Base-by-base conservation (phyloP, 2,888 invertebrate genomes). In the Antitype chi region DNA sequence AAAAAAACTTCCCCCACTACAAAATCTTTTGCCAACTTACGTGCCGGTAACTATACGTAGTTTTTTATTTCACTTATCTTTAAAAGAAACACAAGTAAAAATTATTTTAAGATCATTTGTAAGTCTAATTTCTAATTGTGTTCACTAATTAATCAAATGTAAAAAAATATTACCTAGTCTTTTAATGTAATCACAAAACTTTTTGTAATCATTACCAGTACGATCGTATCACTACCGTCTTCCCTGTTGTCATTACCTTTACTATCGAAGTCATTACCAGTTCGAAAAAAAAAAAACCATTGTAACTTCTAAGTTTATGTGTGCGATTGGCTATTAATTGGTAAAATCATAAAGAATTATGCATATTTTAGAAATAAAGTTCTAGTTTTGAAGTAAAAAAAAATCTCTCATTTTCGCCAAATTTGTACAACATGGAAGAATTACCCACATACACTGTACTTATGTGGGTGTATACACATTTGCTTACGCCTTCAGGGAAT, bases 71-170 rank as follows among this genome's bases (percentile, higher is more conserved):
- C 60, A 62, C 32, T 62, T 62, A 9, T 62, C 60, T 47, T 47
- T 47, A 62, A 62, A 62, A 23, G 38, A 62, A 62, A 62, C 38
- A 38, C 38, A 62, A 62, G 60, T 38, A 62, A 62, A 62, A n/a
- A 32, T 9, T 23, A 57, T 25, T 25, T 57, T 57, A 25, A 57
- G 25, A 43, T 63, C 43, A 63, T 63, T 63, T 63, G 43, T 47
- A 63, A 63, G 63, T 63, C 43, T 63, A 43, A 63, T 63, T 63
- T 63, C 47, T 63, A 63, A 63, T 63, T 63, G 63, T 60, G 32
- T 60, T 60, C 60, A 60, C 60, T 60, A 60, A 60, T 60, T 60
- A 60, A 60, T 60, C 32, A 60, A 60, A 38, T 23, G 60, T 60
- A 9, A 60, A 60, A 60, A 60, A 60, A 60, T 9, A 60, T 60